Conservation (phyloP, 2,113 vertebrate species). For the Cyrtonyx montezumae region DNA sequence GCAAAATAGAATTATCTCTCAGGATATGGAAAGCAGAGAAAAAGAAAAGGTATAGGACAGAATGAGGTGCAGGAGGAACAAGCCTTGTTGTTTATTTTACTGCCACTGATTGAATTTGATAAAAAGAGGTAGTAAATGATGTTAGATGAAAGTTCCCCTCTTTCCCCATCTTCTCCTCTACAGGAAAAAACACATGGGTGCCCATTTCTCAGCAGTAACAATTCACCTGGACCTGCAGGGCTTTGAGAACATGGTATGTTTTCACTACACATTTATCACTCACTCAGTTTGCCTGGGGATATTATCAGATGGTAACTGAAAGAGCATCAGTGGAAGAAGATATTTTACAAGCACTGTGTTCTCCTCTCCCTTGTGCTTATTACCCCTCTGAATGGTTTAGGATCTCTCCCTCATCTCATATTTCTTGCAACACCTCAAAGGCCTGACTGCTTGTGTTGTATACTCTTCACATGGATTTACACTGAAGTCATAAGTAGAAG, state of each 20-base stretch:
- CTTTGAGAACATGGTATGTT: not conserved
- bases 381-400: not conserved
- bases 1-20: not conserved
- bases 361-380: not conserved
- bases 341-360: not conserved
- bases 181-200: not conserved
- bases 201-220: not conserved
- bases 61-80: not conserved
- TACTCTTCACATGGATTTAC: not conserved
- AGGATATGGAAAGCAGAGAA: not conserved
- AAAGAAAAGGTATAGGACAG: not conserved
- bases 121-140: not conserved
- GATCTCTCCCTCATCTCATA: not conserved
- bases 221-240: rapidly evolving
- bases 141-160: rapidly evolving
- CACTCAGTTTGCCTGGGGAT: not conserved
- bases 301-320: not conserved
- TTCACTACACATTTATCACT: not conserved
- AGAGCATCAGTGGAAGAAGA: not conserved
- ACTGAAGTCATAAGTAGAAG: not conserved
- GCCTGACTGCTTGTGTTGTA: rapidly evolving
- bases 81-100: not conserved
- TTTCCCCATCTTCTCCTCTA: not conserved
- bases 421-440: not conserved
- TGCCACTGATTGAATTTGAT: not conserved